A percentile compares a stretch with the other conserved stretches of the same genome.
Evolutionary conservation across 2,888 invertebrate genomes (phyloP).

Genomic region (Ptilodon capucinus): DNA sequence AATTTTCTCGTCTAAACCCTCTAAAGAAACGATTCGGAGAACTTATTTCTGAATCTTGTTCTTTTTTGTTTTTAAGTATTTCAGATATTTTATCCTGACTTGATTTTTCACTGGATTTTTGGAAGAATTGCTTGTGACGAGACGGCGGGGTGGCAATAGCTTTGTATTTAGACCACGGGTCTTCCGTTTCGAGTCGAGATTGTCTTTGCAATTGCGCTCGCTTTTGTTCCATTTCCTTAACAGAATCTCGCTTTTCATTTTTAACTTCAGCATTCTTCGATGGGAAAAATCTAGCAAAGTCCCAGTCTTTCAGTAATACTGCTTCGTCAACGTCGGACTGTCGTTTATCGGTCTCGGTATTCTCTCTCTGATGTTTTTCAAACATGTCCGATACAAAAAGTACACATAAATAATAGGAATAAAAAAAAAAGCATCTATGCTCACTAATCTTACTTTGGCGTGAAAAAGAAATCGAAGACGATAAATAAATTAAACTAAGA

Average conservation of each 20-base stretch:
- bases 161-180: slow-evolving; percentile 72
- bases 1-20: slow-evolving; percentile 92
- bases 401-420: slow-evolving; percentile 64
- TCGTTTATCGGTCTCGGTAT: slow-evolving; percentile 63
- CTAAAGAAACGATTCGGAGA: slow-evolving; percentile 88
- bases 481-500: slow-evolving; percentile 18
- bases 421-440: slow-evolving; percentile 47
- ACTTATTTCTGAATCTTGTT: slow-evolving; percentile 88
- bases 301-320: slow-evolving; percentile 92
- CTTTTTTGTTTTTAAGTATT: slow-evolving; percentile 84
- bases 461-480: slow-evolving; percentile 45
- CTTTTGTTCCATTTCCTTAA: slow-evolving; percentile 70
- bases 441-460: slow-evolving; percentile 81
- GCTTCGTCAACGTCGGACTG: slow-evolving; percentile 88
- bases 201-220: slow-evolving; percentile 70
- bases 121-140: slow-evolving; percentile 63
- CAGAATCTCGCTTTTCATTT: slow-evolving; percentile 57
- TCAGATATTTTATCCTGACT: slow-evolving; percentile 73
- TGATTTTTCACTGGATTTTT: slow-evolving; percentile 64
- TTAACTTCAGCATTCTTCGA: slow-evolving; percentile 62
- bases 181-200: slow-evolving; percentile 74
- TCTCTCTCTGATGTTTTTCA: slow-evolving; percentile 71
- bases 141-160: slow-evolving; percentile 71
- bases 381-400: slow-evolving; percentile 74
- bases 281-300: slow-evolving; percentile 93